Conservation (phyloP, 2,888 invertebrate species). For the Orthonevra nobilis region DNA sequence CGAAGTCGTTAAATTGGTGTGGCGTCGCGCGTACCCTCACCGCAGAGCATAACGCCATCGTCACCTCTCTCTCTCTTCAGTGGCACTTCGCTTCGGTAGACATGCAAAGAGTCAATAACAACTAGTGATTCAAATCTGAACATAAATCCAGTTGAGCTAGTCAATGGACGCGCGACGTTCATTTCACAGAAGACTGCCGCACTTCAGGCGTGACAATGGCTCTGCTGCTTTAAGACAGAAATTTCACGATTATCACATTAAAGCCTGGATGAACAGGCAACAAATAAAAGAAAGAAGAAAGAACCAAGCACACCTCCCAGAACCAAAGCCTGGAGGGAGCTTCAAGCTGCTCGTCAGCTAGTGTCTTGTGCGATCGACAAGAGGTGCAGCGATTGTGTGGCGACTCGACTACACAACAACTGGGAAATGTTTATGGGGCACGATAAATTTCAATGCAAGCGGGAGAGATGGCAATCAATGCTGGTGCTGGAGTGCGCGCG, state of each 20-base stretch:
- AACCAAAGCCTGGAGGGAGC: conserved; percentile 14
- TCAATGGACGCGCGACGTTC: conserved; percentile 53
- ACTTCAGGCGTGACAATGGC: conserved; percentile 65
- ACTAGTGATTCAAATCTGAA: conserved; percentile 60
- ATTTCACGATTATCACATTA: conserved; percentile 69
- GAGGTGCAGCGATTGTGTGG: background rate
- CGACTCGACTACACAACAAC: conserved; percentile 22
- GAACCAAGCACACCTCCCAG: conserved; percentile 29
- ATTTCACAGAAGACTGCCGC: conserved; percentile 44
- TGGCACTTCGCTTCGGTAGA: conserved; percentile 48
- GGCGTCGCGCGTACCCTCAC: conserved; percentile 40
- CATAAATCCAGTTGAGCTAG: conserved; percentile 57
- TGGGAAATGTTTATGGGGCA: conserved; percentile 61
- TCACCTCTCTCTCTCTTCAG: background rate
- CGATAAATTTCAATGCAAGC: conserved; percentile 60
- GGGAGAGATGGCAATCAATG: conserved; percentile 59
- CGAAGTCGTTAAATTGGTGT: conserved; percentile 45
- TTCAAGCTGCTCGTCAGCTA: conserved; percentile 44
- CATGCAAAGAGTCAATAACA: conserved; percentile 70
- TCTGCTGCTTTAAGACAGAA: conserved; percentile 62
- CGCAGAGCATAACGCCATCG: background rate
- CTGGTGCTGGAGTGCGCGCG: conserved; percentile 44
- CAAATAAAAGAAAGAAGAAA: conserved; percentile 2
- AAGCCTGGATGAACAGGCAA: conserved; percentile 1
- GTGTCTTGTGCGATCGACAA: conserved; percentile 25